phyloP scores from a whole-genome alignment of 2,797 vertebrate species.

The Harpagifer antarcticus region DNA sequence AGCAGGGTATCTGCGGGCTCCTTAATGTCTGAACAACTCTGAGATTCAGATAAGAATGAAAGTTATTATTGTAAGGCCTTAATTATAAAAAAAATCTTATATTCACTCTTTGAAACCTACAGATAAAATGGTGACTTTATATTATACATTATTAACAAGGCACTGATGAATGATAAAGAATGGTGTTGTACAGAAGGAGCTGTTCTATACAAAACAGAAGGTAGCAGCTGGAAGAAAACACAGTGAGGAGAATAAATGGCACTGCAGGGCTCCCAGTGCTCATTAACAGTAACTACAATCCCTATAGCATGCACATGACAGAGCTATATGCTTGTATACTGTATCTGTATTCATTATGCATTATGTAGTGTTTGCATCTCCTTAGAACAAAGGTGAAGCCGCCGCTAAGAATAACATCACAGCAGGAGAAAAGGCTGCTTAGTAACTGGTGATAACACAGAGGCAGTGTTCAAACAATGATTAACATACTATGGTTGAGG shows the following conservation, averaged over 20 bases:
- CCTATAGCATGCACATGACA: constrained; percentile 9
- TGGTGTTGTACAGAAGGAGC: not conserved
- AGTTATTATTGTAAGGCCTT: constrained; percentile 8
- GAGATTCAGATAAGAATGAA: not conserved
- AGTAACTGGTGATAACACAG: constrained; percentile 35
- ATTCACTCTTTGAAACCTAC: not conserved
- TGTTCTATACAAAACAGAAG: constrained; percentile 16
- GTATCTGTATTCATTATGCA: constrained; percentile 55
- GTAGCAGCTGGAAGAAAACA: constrained; percentile 29
- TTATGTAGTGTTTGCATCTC: constrained; percentile 34
- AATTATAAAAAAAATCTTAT: not conserved
- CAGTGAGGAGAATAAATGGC: constrained; percentile 36
- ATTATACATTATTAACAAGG: constrained; percentile 34
- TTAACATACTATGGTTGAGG: constrained; percentile 43
- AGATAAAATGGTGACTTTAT: constrained; percentile 10
- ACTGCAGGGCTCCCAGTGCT: constrained; percentile 38
- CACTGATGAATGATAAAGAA: constrained; percentile 7
- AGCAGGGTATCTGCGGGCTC: not conserved
- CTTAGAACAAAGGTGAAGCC: constrained; percentile 45
- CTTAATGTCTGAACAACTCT: not conserved
- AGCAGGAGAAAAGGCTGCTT: constrained; percentile 47
- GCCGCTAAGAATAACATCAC: constrained; percentile 55
- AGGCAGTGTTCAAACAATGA: constrained; percentile 59
- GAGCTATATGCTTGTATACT: not conserved
- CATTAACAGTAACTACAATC: constrained; percentile 44